Evolutionary conservation across 2,797 vertebrate species (phyloP).

Genomic region (Staurois parvus): DNA sequence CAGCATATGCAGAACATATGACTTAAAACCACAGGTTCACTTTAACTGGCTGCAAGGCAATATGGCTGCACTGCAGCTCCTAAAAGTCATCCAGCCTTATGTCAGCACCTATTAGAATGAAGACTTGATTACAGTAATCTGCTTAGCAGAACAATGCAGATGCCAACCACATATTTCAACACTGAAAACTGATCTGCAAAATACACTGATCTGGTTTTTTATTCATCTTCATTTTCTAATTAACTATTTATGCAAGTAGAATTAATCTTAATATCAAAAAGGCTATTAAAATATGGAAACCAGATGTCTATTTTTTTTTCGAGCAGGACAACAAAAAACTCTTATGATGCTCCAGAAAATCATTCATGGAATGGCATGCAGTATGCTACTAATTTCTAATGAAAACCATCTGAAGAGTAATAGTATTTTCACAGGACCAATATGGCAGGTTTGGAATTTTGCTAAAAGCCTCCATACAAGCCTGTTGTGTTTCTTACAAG

Average conservation of each 20-base stretch:
- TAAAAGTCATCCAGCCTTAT: neutral
- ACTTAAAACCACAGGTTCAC: no score
- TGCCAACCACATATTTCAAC: conserved; percentile 5
- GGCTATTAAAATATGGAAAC: no score
- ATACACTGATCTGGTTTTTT: neutral
- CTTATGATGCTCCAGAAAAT: neutral
- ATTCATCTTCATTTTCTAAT: neutral
- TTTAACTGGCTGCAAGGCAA: conserved; percentile 11
- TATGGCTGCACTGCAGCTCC: neutral
- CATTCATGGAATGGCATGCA: neutral
- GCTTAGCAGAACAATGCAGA: neutral
- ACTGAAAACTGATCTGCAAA: neutral
- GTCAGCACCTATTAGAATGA: conserved; percentile 23
- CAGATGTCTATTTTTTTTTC: no score
- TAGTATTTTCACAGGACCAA: conserved; percentile 6
- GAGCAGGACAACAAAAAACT: no score
- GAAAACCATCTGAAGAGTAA: conserved; percentile 10
- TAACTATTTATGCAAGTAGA: conserved; percentile 29
- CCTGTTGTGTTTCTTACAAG: neutral
- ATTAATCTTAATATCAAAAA: no score
- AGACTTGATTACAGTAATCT: neutral
- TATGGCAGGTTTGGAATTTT: neutral
- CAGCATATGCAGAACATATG: no score
- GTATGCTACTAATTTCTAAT: neutral
- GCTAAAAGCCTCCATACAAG: neutral